Conservation (phyloP, 2,113 vertebrate species). For the Hoplias malabaricus region DNA sequence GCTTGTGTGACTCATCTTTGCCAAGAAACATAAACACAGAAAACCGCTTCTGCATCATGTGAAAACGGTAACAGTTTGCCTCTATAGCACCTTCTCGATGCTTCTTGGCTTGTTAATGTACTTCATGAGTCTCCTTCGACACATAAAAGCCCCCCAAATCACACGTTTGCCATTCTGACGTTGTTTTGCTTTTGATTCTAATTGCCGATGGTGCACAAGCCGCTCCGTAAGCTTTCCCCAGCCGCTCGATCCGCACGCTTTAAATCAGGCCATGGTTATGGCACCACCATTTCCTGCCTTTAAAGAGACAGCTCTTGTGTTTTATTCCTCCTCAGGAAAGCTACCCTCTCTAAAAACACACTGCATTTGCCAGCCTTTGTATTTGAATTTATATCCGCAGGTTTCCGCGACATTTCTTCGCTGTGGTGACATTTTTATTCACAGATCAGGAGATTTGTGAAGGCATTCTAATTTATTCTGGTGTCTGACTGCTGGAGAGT, state of each 20-base stretch:
- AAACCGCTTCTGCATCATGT: neutral
- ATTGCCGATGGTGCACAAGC: neutral
- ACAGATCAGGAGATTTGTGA: neutral
- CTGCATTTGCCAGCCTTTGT: neutral
- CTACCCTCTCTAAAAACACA: neutral
- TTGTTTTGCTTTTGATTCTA: neutral
- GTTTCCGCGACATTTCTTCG: neutral
- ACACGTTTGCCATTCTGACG: neutral
- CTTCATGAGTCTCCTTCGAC: neutral
- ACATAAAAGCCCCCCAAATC: neutral
- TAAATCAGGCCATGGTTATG: slow-evolving; percentile 15
- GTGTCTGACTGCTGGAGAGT: neutral
- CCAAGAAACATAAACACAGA: neutral
- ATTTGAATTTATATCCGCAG: neutral
- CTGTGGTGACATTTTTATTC: neutral
- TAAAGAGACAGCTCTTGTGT: neutral
- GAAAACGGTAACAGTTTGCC: neutral
- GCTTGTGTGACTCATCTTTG: neutral
- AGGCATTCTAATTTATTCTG: neutral
- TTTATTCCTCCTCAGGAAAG: neutral
- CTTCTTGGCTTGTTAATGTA: neutral
- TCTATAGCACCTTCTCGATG: neutral
- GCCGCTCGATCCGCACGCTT: neutral
- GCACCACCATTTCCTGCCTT: neutral
- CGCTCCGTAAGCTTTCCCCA: neutral